These are phyloP conservation scores for Alosa alosa DNA, from an alignment of 2,113 vertebrate species.

Conservation along the genomic window DNA sequence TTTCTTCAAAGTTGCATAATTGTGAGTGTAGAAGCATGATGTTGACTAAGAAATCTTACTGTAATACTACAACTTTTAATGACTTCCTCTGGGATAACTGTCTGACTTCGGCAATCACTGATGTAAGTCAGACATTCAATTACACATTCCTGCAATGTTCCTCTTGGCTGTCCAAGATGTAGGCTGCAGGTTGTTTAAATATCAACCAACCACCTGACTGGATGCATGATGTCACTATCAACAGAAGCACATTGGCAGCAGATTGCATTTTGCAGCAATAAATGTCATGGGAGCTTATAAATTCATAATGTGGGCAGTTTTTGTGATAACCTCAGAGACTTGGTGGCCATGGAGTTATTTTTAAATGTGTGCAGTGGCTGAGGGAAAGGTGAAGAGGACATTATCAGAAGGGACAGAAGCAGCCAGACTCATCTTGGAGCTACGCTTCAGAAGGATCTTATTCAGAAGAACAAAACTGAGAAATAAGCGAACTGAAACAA, in stretches of 20 bases:
- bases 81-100: neutral
- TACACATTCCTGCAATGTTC: neutral
- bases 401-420: neutral
- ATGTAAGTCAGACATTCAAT: neutral
- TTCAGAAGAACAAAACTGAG: neutral
- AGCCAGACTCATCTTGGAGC: neutral
- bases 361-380: neutral
- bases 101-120: neutral
- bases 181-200: neutral
- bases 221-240: neutral
- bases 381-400: neutral
- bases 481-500: neutral
- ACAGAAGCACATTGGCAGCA: neutral
- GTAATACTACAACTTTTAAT: neutral
- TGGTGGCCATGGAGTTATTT: neutral
- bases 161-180: neutral
- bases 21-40: neutral
- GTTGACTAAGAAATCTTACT: neutral
- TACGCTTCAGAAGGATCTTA: neutral
- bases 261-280: neutral
- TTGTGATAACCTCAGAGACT: neutral
- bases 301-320: neutral
- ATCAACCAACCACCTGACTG: neutral
- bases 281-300: slow-evolving; percentile 5
- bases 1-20: neutral